phyloP scores from a whole-genome alignment of 2,888 invertebrate genomes.

The Heliconius ethilla region DNA sequence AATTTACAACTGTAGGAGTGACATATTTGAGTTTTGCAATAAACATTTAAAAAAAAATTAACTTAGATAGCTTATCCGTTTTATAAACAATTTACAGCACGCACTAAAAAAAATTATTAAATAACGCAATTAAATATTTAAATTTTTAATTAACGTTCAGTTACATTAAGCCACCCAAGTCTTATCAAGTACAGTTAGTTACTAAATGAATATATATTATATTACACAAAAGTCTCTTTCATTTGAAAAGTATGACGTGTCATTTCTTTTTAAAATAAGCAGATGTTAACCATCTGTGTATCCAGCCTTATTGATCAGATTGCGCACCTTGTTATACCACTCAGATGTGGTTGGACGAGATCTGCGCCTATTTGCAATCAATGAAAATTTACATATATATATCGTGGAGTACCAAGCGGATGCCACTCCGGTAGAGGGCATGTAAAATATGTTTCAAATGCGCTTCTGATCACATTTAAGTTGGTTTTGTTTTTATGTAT shows the following conservation, averaged over 20 bases:
- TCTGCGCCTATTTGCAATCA: slow-evolving; percentile 75
- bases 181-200: slow-evolving; percentile 30
- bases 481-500: slow-evolving; percentile 43
- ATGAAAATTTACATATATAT: slow-evolving; percentile 70
- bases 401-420: slow-evolving; percentile 56
- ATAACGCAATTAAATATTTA: neutral
- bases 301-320: slow-evolving; percentile 47
- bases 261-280: slow-evolving; percentile 37
- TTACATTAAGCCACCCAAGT: neutral
- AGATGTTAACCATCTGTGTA: slow-evolving; percentile 46
- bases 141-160: neutral
- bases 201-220: slow-evolving; percentile 32
- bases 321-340: slow-evolving; percentile 59
- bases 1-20: neutral
- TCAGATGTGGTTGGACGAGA: slow-evolving; percentile 55
- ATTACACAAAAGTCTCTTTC: slow-evolving; percentile 36
- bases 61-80: neutral
- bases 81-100: slow-evolving; percentile 8
- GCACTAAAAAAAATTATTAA: neutral
- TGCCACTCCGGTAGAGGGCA: slow-evolving; percentile 56
- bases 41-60: neutral
- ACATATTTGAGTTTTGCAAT: neutral
- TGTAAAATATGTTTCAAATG: slow-evolving; percentile 59
- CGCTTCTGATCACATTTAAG: slow-evolving; percentile 47
- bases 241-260: slow-evolving; percentile 34